Evolutionary conservation across 1,140 invertebrate genomes (phyloP), one percentile per base, ranked within the genome.

Genomic region (Scylla paramamosain): DNA sequence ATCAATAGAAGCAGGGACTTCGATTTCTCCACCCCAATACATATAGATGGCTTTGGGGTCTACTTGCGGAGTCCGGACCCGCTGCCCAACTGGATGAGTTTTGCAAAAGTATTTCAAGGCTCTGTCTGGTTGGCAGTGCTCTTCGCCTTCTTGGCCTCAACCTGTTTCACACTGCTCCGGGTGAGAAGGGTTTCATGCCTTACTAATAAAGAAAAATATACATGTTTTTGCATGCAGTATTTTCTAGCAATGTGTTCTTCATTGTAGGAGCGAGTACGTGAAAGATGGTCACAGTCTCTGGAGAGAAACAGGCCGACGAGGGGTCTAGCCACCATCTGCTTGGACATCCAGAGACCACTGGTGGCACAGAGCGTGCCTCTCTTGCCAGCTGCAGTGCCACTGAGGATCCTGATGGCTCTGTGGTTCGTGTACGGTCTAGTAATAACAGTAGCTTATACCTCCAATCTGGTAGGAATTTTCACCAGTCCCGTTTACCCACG

Each of bases 21-120:
- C 82, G 95, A 96, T 83, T 48, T 86, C 45, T 52, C 87, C 31
- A 67, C 88, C 0, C 82, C 91, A 25, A 92, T 94, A 83, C 82
- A 90, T 46, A 88, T 94, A 89, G 93, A 94, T 29, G 95, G 95
- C 10, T 96, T 96, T 45, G 93, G 82, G 0, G 28, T 93, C 12
- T 82, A 59, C 46, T 7, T 96, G 82, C 82, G 77, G 48, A n/a
- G 46, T 8, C 95, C 95, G 16, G n/a, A 82, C 16, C 91, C 95
- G 14, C 84, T 94, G 25, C 93, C 93, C 48, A 86, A 52, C 16
- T 96, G 95, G 95, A 77, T 77, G 67, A n/a, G 67, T 20, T 2
- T 77, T 20, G 67, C 67, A 7, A 25, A 20, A n/a, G 67, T 77
- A 20, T 77, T 77, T 20, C 20, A 77, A 7, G 25, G 16, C 25